Evolutionary conservation across 64 coral and sea anemone genomes (phyloP).

Genomic region (Actinia equina): DNA sequence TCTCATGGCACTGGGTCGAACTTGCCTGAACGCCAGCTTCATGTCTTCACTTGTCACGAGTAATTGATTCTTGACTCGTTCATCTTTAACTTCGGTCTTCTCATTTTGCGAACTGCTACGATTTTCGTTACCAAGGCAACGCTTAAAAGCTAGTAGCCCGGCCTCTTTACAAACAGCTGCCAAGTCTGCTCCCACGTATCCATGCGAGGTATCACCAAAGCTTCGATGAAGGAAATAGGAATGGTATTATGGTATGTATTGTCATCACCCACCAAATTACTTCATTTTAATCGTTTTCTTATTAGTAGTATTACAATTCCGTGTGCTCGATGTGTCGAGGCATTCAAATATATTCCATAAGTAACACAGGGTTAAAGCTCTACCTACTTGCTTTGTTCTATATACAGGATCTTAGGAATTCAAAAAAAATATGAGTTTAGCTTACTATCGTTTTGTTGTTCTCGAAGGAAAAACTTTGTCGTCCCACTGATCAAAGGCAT

Average conservation of each 20-base stretch:
- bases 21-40: slow-evolving; percentile 70
- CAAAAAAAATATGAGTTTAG: no score
- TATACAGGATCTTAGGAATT: no score
- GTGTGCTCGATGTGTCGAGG: no score
- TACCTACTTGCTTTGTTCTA: no score
- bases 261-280: no score
- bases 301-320: no score
- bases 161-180: slow-evolving; percentile 93
- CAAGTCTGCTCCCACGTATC: slow-evolving; percentile 96
- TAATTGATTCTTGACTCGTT: slow-evolving; percentile 48
- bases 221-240: neutral
- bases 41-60: slow-evolving; percentile 63
- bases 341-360: no score
- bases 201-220: slow-evolving; percentile 85
- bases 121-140: slow-evolving; percentile 45
- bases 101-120: neutral
- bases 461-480: neutral
- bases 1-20: slow-evolving; percentile 93
- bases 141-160: slow-evolving; percentile 75
- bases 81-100: neutral
- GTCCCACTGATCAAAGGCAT: no score
- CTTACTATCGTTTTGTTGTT: no score
- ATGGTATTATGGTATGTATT: neutral
- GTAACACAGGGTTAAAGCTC: no score
- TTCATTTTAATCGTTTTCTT: no score